Conservation (phyloP, 2,888 invertebrate genomes). For the Agriotes lineatus region DNA sequence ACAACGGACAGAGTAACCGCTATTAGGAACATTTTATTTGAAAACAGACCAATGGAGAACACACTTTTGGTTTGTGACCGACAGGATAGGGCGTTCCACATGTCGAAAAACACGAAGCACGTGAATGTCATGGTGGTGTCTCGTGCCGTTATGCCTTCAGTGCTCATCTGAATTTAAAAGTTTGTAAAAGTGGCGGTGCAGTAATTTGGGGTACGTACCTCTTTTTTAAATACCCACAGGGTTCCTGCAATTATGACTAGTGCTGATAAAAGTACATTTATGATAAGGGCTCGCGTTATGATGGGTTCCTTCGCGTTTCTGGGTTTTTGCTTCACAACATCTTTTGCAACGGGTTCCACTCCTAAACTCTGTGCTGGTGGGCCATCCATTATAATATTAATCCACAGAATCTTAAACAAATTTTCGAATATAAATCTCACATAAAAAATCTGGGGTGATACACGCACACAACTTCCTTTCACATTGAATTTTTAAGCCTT, state of each 20-base stretch:
- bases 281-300: conserved; percentile 88
- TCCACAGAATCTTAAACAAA: conserved; percentile 99
- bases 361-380: conserved; percentile 88
- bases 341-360: conserved; percentile 97
- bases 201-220: no score
- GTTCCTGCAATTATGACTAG: conserved; percentile 96
- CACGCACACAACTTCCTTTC: no score
- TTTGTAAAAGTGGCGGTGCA: no score
- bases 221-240: conserved; percentile 96
- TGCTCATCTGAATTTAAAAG: conserved; percentile 82
- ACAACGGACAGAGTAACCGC: conserved; percentile 94
- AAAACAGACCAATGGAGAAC: conserved; percentile 87
- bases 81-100: conserved; percentile 99
- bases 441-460: no score
- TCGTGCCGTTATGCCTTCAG: conserved; percentile 92
- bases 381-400: conserved; percentile 99
- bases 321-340: conserved; percentile 94
- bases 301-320: conserved; percentile 94
- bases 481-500: no score
- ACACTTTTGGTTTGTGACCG: conserved; percentile 96
- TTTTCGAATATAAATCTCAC: no score
- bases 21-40: conserved; percentile 89
- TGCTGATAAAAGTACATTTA: conserved; percentile 93
- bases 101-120: conserved; percentile 99
- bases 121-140: conserved; percentile 99